A percentile compares a stretch with the other conserved stretches of the same genome.
Conservation (phyloP, 2,888 invertebrate genomes). For the Lasius fuliginosus region DNA sequence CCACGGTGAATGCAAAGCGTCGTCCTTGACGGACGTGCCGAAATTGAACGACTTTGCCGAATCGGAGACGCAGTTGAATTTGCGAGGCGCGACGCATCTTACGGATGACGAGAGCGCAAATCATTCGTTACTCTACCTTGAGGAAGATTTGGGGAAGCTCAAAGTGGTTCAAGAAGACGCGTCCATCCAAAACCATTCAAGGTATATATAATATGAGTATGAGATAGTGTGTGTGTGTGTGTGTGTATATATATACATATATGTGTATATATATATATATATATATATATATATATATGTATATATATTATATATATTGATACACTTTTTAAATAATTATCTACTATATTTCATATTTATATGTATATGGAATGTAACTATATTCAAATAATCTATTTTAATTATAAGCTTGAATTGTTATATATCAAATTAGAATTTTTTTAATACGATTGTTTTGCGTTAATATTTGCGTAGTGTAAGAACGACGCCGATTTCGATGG, state of each 20-base stretch:
- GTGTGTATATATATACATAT: not conserved
- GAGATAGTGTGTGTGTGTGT: too few relatives aligned
- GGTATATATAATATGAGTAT: constrained; percentile 12
- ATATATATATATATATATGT: constrained; percentile 15
- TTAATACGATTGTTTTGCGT: not conserved
- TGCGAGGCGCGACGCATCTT: constrained; percentile 29
- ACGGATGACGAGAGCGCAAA: constrained; percentile 39
- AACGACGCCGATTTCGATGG: constrained; percentile 59
- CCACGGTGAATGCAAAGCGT: constrained; percentile 27
- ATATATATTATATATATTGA: too few relatives aligned
- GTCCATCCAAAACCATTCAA: constrained; percentile 17
- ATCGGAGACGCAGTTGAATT: constrained; percentile 45
- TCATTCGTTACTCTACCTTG: constrained; percentile 52
- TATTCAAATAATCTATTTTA: not conserved
- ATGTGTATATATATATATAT: too few relatives aligned
- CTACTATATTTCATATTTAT: not conserved
- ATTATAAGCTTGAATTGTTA: not conserved
- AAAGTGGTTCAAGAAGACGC: constrained; percentile 20
- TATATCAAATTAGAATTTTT: constrained; percentile 3
- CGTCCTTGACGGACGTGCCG: constrained; percentile 33
- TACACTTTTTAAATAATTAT: constrained; percentile 10
- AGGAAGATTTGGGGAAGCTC: constrained; percentile 11
- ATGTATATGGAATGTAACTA: not conserved
- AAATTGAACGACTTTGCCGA: constrained; percentile 35
- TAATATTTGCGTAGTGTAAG: constrained; percentile 57